Base-by-base conservation (phyloP, 2,888 invertebrate species). In the Adelphocoris suturalis region DNA sequence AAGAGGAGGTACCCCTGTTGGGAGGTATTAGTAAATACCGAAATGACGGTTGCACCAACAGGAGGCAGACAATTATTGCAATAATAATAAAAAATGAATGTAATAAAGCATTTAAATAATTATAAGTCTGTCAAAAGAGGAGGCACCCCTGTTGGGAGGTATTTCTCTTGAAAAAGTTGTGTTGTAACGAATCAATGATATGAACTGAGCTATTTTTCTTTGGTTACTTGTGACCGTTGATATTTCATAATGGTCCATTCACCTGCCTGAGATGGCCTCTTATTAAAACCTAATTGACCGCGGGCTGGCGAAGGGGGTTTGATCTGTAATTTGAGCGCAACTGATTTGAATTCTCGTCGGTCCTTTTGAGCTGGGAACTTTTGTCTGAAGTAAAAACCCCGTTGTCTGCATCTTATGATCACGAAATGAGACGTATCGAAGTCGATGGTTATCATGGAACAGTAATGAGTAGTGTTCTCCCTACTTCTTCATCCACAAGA, bases 381-480 rank as follows among this genome's bases (percentile, higher is more conserved):
- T 23, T 27, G 23, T 68, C 27, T n/a, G 23, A 23, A 19, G 23
- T 7, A 23, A 23, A 23, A 57, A 57, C 57, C n/a, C 57, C 57
- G 0, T n/a, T n/a, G 57, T 0, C n/a, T 57, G 57, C 14, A 68
- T 3, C 23, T 68, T 23, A 68, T 9, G 23, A 23, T 27, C 23
- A 23, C 68, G 68, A 68, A 68, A 68, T 68, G 68, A 68, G 68
- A 7, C n/a, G n/a, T 57, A 57, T 57, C 19, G n/a, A 57, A 57
- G n/a, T 16, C 19, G 57, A 57, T 57, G 68, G 68, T 68, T 27
- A 23, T 68, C 68, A 11, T 5, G 16, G 68, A 23, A 23, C 68
- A 68, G 23, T 68, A 68, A 68, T 68, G 27, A 68, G 68, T 68
- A 23, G 68, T 68, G 68, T 27, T 68, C 68, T 68, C 23, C 68